Conservation (phyloP, 2,113 vertebrate genomes). For the Arenaria interpres region DNA sequence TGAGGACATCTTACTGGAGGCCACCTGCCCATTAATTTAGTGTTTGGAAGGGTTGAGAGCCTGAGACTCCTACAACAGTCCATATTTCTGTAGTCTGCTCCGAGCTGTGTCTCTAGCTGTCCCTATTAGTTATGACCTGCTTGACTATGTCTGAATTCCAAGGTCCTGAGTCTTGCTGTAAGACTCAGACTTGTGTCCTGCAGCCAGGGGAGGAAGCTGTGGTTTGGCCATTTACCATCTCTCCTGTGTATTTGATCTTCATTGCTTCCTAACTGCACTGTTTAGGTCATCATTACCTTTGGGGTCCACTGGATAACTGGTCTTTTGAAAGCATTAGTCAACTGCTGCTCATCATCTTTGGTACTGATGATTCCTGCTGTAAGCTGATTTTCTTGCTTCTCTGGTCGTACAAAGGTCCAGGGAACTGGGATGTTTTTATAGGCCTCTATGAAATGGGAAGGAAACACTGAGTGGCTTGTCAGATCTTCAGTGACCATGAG, state of each 20-base stretch:
- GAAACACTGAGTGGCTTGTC: neutral
- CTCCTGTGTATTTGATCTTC: neutral
- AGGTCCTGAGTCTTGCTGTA: neutral
- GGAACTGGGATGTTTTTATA: accelerated
- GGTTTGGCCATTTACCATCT: neutral
- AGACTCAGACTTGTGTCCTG: neutral
- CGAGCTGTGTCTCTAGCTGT: neutral
- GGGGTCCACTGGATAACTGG: neutral
- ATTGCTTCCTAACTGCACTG: neutral
- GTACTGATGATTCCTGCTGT: neutral
- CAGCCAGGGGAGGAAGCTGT: neutral
- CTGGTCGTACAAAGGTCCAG: neutral
- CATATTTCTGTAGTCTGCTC: neutral
- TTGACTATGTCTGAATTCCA: neutral
- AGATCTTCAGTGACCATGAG: neutral
- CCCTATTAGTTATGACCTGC: neutral
- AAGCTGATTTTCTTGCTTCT: neutral
- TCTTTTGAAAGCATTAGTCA: neutral
- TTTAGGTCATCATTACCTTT: neutral
- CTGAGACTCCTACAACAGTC: neutral
- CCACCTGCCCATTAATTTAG: neutral
- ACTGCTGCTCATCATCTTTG: neutral
- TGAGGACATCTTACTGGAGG: neutral
- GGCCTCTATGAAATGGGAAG: neutral
- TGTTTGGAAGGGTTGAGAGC: neutral